phyloP scores from a whole-genome alignment of 2,797 vertebrate genomes.

The Manis crassicaudata region DNA sequence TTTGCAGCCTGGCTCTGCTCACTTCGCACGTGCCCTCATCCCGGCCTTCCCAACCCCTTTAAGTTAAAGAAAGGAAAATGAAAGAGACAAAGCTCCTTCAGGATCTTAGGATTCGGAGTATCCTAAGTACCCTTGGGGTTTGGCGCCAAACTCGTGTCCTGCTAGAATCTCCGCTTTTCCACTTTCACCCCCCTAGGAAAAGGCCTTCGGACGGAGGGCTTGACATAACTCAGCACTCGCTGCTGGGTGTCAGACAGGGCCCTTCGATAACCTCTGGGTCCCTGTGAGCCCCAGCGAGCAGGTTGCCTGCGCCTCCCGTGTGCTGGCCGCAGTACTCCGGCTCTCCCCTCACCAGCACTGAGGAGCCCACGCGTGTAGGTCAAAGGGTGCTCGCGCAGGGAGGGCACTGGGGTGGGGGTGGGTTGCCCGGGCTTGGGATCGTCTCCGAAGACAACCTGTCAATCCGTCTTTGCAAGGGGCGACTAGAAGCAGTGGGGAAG shows the following conservation, averaged over 20 bases:
- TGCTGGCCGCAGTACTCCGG: neutral
- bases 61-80: slow-evolving; percentile 1
- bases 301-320: rapidly evolving
- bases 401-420: rapidly evolving
- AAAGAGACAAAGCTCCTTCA: neutral
- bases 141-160: neutral
- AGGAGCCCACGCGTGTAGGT: neutral
- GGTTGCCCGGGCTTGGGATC: neutral
- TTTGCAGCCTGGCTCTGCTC: neutral
- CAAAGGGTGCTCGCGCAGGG: neutral
- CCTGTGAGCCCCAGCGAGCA: too few relatives aligned
- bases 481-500: neutral
- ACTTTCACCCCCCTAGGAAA: neutral
- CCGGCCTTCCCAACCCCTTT: neutral
- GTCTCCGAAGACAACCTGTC: neutral
- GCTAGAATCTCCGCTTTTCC: neutral
- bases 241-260: too few relatives aligned
- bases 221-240: rapidly evolving
- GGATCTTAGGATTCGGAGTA: neutral
- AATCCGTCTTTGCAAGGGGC: neutral
- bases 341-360: neutral
- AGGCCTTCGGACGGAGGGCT: neutral
- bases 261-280: neutral
- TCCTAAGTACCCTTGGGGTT: neutral
- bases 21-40: neutral